phyloP scores from a whole-genome alignment of 2,113 vertebrate genomes.

The Oncorhynchus clarkii region DNA sequence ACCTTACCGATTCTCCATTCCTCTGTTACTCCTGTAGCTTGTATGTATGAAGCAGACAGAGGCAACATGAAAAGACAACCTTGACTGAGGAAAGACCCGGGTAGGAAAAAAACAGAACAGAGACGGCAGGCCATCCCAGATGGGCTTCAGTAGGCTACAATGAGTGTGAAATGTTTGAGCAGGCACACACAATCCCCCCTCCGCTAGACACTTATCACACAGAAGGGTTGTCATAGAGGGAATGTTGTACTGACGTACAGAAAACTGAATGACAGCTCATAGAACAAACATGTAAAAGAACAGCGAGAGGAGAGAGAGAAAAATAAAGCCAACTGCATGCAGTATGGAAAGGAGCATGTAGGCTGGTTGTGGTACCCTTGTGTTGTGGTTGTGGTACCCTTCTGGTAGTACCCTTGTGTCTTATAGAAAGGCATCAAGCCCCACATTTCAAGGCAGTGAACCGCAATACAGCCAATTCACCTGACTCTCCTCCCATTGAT shows the following conservation, averaged over 20 bases:
- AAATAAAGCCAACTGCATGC: slow-evolving; percentile 1
- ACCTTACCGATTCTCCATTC: not conserved
- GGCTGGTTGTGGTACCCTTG: too few relatives aligned
- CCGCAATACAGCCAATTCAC: not conserved
- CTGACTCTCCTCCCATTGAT: not conserved
- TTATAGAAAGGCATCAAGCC: not conserved
- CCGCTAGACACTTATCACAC: not conserved
- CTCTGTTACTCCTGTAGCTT: not conserved
- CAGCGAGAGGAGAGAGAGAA: not conserved
- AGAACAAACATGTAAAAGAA: slow-evolving; percentile 4
- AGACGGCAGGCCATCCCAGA: not conserved
- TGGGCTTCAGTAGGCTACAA: not conserved
- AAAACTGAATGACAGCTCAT: slow-evolving; percentile 10
- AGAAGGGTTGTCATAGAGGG: not conserved
- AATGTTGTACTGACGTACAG: not conserved
- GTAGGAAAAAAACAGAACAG: not conserved
- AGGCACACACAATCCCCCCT: not conserved
- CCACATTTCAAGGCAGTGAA: too few relatives aligned
- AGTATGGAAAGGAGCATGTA: slow-evolving; percentile 14
- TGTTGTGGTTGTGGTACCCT: too few relatives aligned
- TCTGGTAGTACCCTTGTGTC: too few relatives aligned
- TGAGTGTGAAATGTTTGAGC: not conserved
- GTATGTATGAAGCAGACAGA: not conserved
- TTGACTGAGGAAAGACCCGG: not conserved
- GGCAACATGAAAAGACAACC: not conserved